Evolutionary conservation across 2,888 invertebrate species (phyloP), one percentile per base, ranked within the genome.

Genomic region (Xestia rhomboidea): DNA sequence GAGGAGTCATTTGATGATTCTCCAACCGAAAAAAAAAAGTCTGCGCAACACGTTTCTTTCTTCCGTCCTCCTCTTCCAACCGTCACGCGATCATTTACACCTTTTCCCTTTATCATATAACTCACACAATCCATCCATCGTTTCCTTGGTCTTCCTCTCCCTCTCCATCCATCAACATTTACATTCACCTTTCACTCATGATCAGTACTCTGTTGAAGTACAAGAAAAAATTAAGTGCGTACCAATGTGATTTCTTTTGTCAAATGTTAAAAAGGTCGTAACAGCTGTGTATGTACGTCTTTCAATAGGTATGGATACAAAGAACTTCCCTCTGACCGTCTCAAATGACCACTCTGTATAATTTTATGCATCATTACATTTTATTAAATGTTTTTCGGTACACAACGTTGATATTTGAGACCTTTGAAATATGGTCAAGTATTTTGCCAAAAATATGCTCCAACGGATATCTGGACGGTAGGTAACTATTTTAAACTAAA

Each of bases 401-500:
- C 38, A 27, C 7, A 27, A 64, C 30, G 64, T 64, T 38, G 10
- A 60, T 41, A 30, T 5, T n/a, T n/a, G n/a, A n/a, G n/a, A n/a
- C 21, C 46, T 64, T 34, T 46, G 21, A 49, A 38, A 15, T 72
- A 49, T 27, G 27, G 13, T 44, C 62, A 41, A 68, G 2, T 30
- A n/a, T 30, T 30, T 11, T n/a, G 13, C 27, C 24, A 18, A 41
- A 69, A 69, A 51, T 69, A 62, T 6, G 2, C 44, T 18, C 21
- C 34, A 34, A 34, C 7, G 1, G 8, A 24, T 0, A 30, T 13
- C 21, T 41, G 15, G 44, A 44, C 27, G 27, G 27, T 2, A 10
- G 34, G 38, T 30, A 11, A 2, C 24, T 27, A 66, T 51, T 62
- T 62, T 30, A 67, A 15, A 49, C 15, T 11, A 46, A 77, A 82